These are phyloP conservation scores for Rhabdomys dilectus DNA, from an alignment of 2,113 vertebrate genomes.

Conservation along the genomic window DNA sequence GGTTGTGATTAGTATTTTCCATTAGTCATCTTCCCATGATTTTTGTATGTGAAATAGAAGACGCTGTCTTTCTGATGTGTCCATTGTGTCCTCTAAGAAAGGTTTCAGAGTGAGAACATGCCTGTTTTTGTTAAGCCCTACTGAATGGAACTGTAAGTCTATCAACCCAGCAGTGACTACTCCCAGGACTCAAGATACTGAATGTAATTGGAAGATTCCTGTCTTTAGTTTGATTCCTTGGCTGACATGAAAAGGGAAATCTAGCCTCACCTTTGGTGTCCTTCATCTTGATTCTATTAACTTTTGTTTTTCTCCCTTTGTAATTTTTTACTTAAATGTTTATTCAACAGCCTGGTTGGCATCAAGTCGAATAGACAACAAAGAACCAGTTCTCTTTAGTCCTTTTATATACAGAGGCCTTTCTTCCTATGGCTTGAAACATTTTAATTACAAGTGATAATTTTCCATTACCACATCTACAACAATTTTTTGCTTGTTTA, in stretches of 20 bases:
- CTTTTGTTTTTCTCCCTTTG: background rate
- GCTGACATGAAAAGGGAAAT: conserved; percentile 31
- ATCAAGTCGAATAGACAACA: background rate
- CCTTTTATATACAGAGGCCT: background rate
- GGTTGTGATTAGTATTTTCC: conserved; percentile 23
- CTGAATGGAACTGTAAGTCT: background rate
- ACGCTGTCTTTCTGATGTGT: background rate
- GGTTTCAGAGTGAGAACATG: conserved; percentile 7
- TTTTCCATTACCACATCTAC: background rate
- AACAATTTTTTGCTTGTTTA: conserved; percentile 7
- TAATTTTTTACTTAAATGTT: conserved; percentile 32
- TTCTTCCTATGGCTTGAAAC: background rate
- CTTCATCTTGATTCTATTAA: conserved; percentile 14
- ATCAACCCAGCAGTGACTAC: background rate
- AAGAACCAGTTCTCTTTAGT: conserved; percentile 2
- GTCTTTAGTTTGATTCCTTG: background rate
- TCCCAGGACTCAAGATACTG: background rate
- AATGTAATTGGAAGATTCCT: conserved; percentile 22
- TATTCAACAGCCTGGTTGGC: background rate
- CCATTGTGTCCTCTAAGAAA: conserved; percentile 28
- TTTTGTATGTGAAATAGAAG: background rate
- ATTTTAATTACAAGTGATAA: conserved; percentile 1
- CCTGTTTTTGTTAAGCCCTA: conserved; percentile 49
- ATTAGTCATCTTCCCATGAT: background rate
- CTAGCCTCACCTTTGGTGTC: background rate